Evolutionary conservation across 2,113 vertebrate genomes (phyloP).

Genomic region (Desmodus rotundus): DNA sequence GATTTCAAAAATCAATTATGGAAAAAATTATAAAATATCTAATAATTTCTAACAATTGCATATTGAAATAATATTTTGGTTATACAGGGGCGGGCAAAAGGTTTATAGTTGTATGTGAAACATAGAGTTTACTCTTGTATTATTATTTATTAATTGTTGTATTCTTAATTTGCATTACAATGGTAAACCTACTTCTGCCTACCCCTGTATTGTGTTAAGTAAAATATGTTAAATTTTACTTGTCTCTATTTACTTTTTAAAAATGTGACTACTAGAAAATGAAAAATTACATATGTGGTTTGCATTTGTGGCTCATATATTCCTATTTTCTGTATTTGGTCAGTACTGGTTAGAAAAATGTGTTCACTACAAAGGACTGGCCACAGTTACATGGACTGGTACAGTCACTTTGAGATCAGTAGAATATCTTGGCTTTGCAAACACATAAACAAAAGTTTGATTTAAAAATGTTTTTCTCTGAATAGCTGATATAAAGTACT

Average conservation of each 20-base stretch:
- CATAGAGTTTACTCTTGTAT: not conserved
- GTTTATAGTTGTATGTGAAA: not conserved
- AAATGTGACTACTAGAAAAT: not conserved
- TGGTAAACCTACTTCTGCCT: not conserved
- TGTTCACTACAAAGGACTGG: not conserved
- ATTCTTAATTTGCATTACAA: not conserved
- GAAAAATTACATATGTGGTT: not conserved
- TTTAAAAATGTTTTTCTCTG: not conserved
- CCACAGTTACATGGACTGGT: fast-evolving
- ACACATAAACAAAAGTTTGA: not conserved
- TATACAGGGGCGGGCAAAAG: not conserved
- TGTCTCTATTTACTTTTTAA: not conserved
- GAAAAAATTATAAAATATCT: not conserved
- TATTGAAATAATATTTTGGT: not conserved
- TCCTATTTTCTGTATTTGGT: not conserved
- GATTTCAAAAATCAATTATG: not conserved
- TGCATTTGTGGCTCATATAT: not conserved
- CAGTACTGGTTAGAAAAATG: not conserved
- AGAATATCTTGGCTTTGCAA: not conserved
- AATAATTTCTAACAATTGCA: not conserved
- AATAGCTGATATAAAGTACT: not conserved
- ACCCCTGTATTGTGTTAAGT: not conserved
- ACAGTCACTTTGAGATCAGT: not conserved
- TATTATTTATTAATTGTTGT: not conserved
- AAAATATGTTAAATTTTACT: not conserved